A percentile compares a stretch with the other conserved stretches of the same genome.
phyloP scores from a whole-genome alignment of 2,888 invertebrate genomes.

The Aspidiotus destructor region DNA sequence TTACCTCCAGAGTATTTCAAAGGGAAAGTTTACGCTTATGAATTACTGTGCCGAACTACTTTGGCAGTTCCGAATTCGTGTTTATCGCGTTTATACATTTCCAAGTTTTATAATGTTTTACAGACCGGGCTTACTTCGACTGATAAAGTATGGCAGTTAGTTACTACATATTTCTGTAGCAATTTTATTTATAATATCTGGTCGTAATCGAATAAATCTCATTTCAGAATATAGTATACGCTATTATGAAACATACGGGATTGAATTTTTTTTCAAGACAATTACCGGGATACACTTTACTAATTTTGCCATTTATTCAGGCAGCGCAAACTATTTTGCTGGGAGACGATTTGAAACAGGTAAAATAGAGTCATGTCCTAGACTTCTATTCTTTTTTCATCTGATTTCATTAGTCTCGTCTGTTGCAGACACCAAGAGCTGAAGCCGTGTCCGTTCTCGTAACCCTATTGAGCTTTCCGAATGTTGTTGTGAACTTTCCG shows the following conservation, averaged over 20 bases:
- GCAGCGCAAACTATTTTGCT: slow-evolving; percentile 80
- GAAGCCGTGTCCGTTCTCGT: slow-evolving; percentile 86
- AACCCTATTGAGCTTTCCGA: slow-evolving; percentile 71
- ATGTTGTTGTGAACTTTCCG: slow-evolving; percentile 55
- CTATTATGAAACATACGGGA: slow-evolving; percentile 66
- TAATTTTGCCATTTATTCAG: slow-evolving; percentile 79
- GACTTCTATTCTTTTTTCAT: neutral
- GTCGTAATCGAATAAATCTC: slow-evolving; percentile 12
- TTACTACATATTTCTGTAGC: slow-evolving; percentile 11
- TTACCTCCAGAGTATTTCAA: slow-evolving; percentile 60
- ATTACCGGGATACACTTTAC: slow-evolving; percentile 76
- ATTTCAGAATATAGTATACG: slow-evolving; percentile 61
- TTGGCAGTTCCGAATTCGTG: slow-evolving; percentile 47
- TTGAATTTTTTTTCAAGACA: slow-evolving; percentile 76
- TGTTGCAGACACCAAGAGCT: slow-evolving; percentile 63
- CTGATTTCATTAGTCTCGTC: neutral
- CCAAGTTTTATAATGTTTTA: slow-evolving; percentile 76
- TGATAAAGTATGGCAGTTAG: slow-evolving; percentile 49
- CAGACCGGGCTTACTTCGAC: slow-evolving; percentile 56
- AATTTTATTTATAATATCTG: neutral
- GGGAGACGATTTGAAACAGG: slow-evolving; percentile 58
- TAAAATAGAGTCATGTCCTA: slow-evolving; percentile 40
- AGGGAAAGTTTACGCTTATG: slow-evolving; percentile 78
- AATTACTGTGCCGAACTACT: slow-evolving; percentile 68
- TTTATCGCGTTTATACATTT: slow-evolving; percentile 59